phyloP scores from a whole-genome alignment of 1,140 invertebrate genomes.

The Palaemon carinicauda region DNA sequence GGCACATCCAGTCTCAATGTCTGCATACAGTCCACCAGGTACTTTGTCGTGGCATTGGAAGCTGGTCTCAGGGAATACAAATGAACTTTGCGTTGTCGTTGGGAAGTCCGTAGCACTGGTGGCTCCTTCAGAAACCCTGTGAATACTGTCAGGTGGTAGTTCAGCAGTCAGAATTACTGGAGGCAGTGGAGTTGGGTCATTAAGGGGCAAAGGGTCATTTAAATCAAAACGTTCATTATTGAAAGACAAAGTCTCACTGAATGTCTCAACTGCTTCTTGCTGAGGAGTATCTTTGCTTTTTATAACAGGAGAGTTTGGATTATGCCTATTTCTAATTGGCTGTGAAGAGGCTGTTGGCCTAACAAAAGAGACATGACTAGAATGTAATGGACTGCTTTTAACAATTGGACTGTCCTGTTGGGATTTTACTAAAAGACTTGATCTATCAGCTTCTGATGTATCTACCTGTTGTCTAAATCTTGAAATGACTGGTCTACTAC shows the following conservation, averaged over 20 bases:
- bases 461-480: background rate
- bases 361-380: too few relatives aligned
- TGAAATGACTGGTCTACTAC: background rate
- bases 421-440: too few relatives aligned
- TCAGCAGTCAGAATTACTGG: conserved; percentile 35
- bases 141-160: conserved; percentile 48
- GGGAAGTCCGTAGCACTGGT: background rate
- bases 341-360: too few relatives aligned
- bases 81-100: conserved; percentile 6
- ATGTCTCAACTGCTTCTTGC: too few relatives aligned
- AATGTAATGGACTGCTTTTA: too few relatives aligned
- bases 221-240: too few relatives aligned
- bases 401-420: too few relatives aligned
- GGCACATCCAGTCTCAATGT: conserved; percentile 68
- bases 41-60: conserved; percentile 62
- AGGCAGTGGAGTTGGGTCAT: conserved; percentile 22
- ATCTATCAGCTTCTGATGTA: too few relatives aligned
- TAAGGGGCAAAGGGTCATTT: background rate
- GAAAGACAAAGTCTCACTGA: background rate
- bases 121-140: conserved; percentile 35
- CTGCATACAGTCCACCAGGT: conserved; percentile 63
- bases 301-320: too few relatives aligned
- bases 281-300: too few relatives aligned
- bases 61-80: conserved; percentile 61
- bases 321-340: too few relatives aligned